Base-by-base conservation (phyloP, 2,888 invertebrate species). In the Silvanus unidentatus region DNA sequence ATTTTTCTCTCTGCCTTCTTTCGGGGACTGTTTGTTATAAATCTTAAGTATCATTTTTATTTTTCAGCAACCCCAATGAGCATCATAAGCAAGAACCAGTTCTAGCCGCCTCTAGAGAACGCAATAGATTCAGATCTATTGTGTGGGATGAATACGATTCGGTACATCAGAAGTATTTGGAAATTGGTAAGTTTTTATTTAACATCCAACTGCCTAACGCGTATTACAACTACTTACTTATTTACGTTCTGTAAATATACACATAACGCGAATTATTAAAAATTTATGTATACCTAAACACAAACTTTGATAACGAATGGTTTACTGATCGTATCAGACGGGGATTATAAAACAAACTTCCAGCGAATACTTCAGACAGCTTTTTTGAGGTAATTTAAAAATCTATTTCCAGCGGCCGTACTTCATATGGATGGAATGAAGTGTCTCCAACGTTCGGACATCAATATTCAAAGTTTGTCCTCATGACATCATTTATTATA, bases 121-220 rank as follows among this genome's bases (percentile, higher is more conserved):
- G 86, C 54, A 90, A 86, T 76, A 82, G 88, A 62, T 89, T 90
- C 72, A 80, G 88, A 41, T 86, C 84, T 54, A 80, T 88, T 58
- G 80, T 79, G 41, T 96, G 96, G 96, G 93, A 93, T 58, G 86
- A 88, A 65, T 95, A 94, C 74, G 92, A 93, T 70, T 86, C 88
- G 1, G 84, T 89, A 50, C 91, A 92, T 75, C 93, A 94, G 68
- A 92, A 93, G 69, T 95, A 93, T 73, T 77, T 95, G 64, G 91
- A 91, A 80, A 89, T 93, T 68, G 88, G 93, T 93, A 73, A 82
- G 82, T 68, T 22, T 22, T 22, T n/a, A n/a, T n/a, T n/a, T n/a
- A n/a, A n/a, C n/a, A 16, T 28, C 29, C n/a, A n/a, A n/a, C n/a
- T n/a, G n/a, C n/a, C n/a, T n/a, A n/a, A n/a, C n/a, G n/a, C n/a